A percentile compares a stretch with the other conserved stretches of the same genome.
Evolutionary conservation across 1,140 invertebrate species (phyloP).

Genomic region (Scylla paramamosain): DNA sequence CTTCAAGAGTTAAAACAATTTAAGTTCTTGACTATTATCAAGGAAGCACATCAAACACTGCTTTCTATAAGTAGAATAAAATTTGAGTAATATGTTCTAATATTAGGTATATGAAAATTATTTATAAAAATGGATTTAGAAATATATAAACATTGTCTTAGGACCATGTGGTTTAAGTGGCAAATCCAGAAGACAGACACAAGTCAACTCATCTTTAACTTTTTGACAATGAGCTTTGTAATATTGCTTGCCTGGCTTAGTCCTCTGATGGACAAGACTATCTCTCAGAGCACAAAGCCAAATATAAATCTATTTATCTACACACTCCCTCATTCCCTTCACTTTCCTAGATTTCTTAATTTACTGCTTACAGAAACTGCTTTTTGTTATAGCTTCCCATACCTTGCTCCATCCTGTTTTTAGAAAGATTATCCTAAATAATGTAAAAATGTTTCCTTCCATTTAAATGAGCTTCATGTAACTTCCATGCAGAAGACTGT

Average conservation of each 20-base stretch:
- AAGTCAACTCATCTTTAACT: slow-evolving; percentile 71
- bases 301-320: not conserved
- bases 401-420: too few species aligned
- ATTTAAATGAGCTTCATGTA: too few species aligned
- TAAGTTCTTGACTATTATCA: not conserved
- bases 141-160: not conserved
- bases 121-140: slow-evolving; percentile 33
- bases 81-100: slow-evolving; percentile 34
- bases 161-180: slow-evolving; percentile 58
- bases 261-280: not conserved
- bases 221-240: slow-evolving; percentile 13
- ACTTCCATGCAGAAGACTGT: too few species aligned
- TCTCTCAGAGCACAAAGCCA: not conserved
- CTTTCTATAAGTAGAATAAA: slow-evolving; percentile 1
- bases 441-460: too few species aligned
- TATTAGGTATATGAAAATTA: not conserved
- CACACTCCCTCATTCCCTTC: not conserved
- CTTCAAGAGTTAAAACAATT: not conserved
- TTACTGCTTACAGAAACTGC: too few species aligned
- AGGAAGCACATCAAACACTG: slow-evolving; percentile 10
- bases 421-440: too few species aligned
- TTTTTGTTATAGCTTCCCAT: too few species aligned
- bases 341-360: too few species aligned
- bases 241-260: not conserved
- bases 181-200: slow-evolving; percentile 74